Base-by-base conservation (phyloP, 2,888 invertebrate species). In the Gasteruption jaculator region DNA sequence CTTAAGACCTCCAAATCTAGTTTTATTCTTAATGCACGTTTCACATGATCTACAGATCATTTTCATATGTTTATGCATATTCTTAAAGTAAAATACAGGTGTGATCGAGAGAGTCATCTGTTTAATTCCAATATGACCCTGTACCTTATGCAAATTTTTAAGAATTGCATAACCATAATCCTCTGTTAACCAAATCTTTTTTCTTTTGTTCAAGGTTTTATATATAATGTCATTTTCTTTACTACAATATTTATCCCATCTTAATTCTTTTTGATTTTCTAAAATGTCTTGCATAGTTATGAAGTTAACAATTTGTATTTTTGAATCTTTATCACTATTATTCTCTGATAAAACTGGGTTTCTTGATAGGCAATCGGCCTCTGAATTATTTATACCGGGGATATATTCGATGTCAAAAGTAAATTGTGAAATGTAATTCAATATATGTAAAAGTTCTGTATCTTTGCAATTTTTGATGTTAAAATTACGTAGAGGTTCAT, bases 21-120 rank as follows among this genome's bases (percentile, higher is more conserved):
- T 43, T 50, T 60, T 58, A 40, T 60, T 62, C 41, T 53, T 50
- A 36, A 53, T 53, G 37, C 61, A 61, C 6, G 45, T 47, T 45
- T 53, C 47, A 40, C 54, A 54, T 20, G 15, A 31, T 41, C 38
- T 46, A 30, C 54, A 55, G 20, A 43, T 38, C 25, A 29, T 25
- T 41, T 48, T 41, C 26, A 49, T 48, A 20, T 50, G 39, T 37
- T 52, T 37, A 25, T 38, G 29, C 30, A 53, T 38, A 41, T 50
- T 54, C 38, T 45, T 45, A 21, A 41, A 41, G 35, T 42, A 41
- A 40, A 49, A 44, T 31, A 35, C 32, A 25, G 39, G 29, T 20
- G 33, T 32, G 26, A 50, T 35, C 19, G 38, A 45, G 20, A 43
- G 33, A 22, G 30, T 30, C 34, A 47, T 27, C 19, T 53, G 48